Conservation (phyloP, 2,888 invertebrate genomes). For the Plagodis dolabraria region DNA sequence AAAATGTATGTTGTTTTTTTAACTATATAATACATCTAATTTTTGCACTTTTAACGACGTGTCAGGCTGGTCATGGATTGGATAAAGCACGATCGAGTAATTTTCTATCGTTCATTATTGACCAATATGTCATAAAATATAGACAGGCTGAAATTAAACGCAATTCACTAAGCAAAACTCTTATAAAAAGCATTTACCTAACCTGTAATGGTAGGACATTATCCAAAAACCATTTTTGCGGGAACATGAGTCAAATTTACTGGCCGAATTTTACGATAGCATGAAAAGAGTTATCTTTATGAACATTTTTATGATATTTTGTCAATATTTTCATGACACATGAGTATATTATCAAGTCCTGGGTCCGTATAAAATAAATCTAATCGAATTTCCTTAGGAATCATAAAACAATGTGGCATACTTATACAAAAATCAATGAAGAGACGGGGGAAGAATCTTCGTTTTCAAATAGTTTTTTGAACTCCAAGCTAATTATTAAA, state of each 20-base stretch:
- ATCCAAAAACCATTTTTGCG: conserved; percentile 73
- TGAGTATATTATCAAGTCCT: no score
- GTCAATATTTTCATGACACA: conserved; percentile 16
- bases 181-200: conserved; percentile 65
- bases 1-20: no score
- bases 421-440: no score
- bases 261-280: conserved; percentile 64
- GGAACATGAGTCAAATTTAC: conserved; percentile 71
- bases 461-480: no score
- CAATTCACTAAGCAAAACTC: conserved; percentile 52
- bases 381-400: background rate
- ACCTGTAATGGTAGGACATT: conserved; percentile 72
- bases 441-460: no score
- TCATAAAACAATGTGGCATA: background rate
- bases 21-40: no score
- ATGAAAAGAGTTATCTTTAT: conserved; percentile 72
- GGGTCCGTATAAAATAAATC: no score
- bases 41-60: no score
- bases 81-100: conserved; percentile 41
- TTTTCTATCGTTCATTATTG: conserved; percentile 39
- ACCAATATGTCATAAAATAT: conserved; percentile 41
- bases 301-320: conserved; percentile 73
- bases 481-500: no score
- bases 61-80: no score
- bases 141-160: conserved; percentile 44